Conservation (phyloP, 1,140 invertebrate species). For the Hormaphis cornu region DNA sequence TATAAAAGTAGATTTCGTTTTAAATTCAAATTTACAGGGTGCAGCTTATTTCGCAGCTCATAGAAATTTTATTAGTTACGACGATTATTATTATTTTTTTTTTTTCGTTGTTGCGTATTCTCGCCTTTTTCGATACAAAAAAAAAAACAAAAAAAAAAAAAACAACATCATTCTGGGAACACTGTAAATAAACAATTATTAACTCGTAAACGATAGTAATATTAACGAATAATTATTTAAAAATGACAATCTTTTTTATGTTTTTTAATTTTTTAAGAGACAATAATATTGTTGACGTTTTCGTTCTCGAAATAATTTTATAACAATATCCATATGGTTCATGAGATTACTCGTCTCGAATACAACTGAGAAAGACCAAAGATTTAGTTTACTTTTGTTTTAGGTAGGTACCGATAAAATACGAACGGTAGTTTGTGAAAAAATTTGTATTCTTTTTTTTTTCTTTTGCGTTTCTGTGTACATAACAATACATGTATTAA, state of each 20-base stretch:
- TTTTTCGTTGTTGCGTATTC: slow-evolving; percentile 9
- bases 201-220: neutral
- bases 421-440: neutral
- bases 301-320: neutral
- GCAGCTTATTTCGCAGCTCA: slow-evolving; percentile 31
- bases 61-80: slow-evolving; percentile 2
- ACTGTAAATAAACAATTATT: slow-evolving; percentile 7
- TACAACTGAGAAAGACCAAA: slow-evolving; percentile 24
- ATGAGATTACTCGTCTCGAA: too few species aligned
- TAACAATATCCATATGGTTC: neutral
- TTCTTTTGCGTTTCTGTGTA: neutral
- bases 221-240: slow-evolving; percentile 10
- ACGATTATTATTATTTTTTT: neutral
- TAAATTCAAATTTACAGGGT: slow-evolving; percentile 29
- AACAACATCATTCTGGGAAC: slow-evolving; percentile 4
- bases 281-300: slow-evolving; percentile 19
- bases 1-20: slow-evolving; percentile 24
- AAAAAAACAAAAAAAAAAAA: neutral
- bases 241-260: slow-evolving; percentile 29
- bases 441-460: neutral
- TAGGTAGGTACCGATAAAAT: slow-evolving; percentile 1
- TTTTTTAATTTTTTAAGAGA: slow-evolving; percentile 23
- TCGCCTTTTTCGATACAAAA: neutral
- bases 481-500: neutral
- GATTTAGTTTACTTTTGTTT: slow-evolving; percentile 27